These are phyloP conservation scores for Rhodeus uyekii DNA, from an alignment of 2,797 vertebrate species.

Conservation along the genomic window DNA sequence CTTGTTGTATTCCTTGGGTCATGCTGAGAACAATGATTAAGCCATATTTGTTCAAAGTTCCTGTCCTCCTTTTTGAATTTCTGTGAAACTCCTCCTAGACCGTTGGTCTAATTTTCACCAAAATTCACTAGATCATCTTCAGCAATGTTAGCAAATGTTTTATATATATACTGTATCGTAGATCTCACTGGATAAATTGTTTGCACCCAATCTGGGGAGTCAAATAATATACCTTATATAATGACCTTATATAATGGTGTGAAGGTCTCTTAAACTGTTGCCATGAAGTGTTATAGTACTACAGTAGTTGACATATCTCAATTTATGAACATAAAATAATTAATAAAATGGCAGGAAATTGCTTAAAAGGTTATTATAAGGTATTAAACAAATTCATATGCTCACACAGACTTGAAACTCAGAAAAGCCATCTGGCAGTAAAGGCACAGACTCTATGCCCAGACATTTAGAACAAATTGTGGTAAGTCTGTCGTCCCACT, in stretches of 20 bases:
- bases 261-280: neutral
- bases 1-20: no score
- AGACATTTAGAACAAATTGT: constrained; percentile 22
- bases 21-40: no score
- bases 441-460: constrained; percentile 19
- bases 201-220: neutral
- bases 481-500: constrained; percentile 27
- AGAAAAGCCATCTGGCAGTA: constrained; percentile 19
- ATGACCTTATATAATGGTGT: neutral
- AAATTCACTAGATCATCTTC: no score
- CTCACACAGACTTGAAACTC: constrained; percentile 8
- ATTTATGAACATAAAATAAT: neutral
- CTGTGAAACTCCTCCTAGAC: no score
- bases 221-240: neutral
- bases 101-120: no score
- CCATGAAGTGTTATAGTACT: neutral
- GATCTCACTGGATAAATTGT: neutral
- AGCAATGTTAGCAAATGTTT: no score
- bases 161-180: no score
- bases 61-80: no score
- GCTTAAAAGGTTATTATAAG: constrained; percentile 7
- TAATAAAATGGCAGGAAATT: neutral
- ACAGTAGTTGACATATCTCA: neutral
- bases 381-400: constrained; percentile 16
- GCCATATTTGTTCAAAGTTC: no score